A percentile compares a stretch with the other conserved stretches of the same genome.
phyloP scores from a whole-genome alignment of 2,888 invertebrate genomes.

The Cistogaster globosa region DNA sequence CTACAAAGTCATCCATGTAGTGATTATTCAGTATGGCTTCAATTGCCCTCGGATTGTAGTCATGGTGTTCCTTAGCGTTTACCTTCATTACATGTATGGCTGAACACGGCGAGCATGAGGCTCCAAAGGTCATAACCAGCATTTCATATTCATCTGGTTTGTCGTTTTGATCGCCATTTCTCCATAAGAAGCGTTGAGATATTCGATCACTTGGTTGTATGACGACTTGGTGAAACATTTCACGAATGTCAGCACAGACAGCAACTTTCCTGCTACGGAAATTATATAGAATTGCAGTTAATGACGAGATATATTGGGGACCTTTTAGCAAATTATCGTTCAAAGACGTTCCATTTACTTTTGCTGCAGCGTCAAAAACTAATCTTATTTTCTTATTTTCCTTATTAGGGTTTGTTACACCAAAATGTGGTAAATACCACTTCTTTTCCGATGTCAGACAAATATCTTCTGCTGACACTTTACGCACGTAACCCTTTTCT shows the following conservation, averaged over 20 bases:
- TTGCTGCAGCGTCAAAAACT: conserved; percentile 77
- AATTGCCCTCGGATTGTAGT: conserved; percentile 48
- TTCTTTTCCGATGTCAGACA: conserved; percentile 45
- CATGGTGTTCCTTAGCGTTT: conserved; percentile 18
- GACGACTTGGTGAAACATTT: conserved; percentile 60
- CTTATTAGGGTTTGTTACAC: conserved; percentile 75
- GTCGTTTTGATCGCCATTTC: conserved; percentile 44
- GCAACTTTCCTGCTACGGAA: conserved; percentile 20
- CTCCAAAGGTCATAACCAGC: conserved; percentile 72
- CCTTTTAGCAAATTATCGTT: conserved; percentile 77
- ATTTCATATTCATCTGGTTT: conserved; percentile 62
- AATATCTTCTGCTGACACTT: conserved; percentile 46
- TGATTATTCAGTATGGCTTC: conserved; percentile 50
- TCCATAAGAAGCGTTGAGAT: conserved; percentile 77
- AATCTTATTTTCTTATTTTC: conserved; percentile 75
- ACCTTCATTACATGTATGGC: no score
- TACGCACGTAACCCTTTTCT: conserved; percentile 36
- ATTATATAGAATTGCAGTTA: conserved; percentile 26
- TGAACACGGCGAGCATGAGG: conserved; percentile 70
- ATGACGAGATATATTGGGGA: conserved; percentile 76
- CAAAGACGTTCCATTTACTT: conserved; percentile 70
- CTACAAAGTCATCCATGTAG: conserved; percentile 61
- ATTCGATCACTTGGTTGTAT: conserved; percentile 74
- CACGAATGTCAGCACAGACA: conserved; percentile 18
- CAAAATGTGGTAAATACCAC: conserved; percentile 75